phyloP scores from a whole-genome alignment of 1,140 invertebrate genomes.

The Drosophila nasuta region DNA sequence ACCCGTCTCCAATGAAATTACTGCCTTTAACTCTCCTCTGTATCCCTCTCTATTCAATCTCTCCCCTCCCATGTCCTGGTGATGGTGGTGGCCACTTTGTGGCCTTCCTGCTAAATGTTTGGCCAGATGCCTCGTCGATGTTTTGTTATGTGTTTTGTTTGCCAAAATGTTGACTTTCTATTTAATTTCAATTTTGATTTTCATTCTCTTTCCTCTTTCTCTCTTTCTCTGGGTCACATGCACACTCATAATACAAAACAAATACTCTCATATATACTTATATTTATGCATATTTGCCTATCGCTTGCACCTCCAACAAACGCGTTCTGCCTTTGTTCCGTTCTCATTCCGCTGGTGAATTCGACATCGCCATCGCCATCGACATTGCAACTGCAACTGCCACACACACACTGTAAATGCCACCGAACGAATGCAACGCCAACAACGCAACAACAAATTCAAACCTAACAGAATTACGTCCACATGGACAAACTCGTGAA shows the following conservation, averaged over 20 bases:
- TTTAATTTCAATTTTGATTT: slow-evolving; percentile 52
- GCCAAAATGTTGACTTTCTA: slow-evolving; percentile 36
- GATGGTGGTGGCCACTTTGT: slow-evolving; percentile 18
- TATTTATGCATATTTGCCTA: slow-evolving; percentile 16
- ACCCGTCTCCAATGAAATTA: slow-evolving; percentile 7
- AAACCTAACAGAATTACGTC: slow-evolving; percentile 91
- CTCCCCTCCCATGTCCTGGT: neutral
- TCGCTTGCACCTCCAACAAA: slow-evolving; percentile 23
- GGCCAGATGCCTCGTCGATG: slow-evolving; percentile 12
- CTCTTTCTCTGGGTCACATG: slow-evolving; percentile 12
- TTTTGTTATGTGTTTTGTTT: neutral
- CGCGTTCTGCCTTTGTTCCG: slow-evolving; percentile 21
- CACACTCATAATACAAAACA: slow-evolving; percentile 21
- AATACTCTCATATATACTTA: slow-evolving; percentile 17
- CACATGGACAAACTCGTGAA: slow-evolving; percentile 87
- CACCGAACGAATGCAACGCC: slow-evolving; percentile 36
- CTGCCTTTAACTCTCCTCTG: neutral
- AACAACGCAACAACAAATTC: slow-evolving; percentile 18
- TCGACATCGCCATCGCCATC: slow-evolving; percentile 26
- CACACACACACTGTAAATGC: slow-evolving; percentile 30
- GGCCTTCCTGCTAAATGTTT: slow-evolving; percentile 31
- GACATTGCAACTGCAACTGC: slow-evolving; percentile 28
- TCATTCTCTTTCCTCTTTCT: slow-evolving; percentile 5
- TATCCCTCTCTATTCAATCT: too few species aligned
- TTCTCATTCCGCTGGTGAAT: slow-evolving; percentile 39